Base-by-base conservation (phyloP, 2,888 invertebrate species). In the Pherbina coryleti region DNA sequence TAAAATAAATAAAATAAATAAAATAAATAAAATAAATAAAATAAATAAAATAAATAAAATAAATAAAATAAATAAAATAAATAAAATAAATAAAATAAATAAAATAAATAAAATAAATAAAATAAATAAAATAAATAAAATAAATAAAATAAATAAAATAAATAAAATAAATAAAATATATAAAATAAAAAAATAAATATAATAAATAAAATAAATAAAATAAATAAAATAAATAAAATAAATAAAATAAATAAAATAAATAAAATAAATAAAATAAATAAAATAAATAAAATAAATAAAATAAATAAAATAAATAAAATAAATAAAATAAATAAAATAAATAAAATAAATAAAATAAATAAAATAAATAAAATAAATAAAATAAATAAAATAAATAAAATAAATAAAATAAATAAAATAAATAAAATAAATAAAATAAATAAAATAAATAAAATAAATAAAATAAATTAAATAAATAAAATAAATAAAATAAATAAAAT, bases 1-100 rank as follows among this genome's bases (percentile, higher is more conserved):
- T 53, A 53, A 53, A 53, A 53, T 53, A 53, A n/a, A 53, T n/a
- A 53, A n/a, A 53, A n/a, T n/a, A 53, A 53, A 53, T 53, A 53
- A n/a, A 53, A 53, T n/a, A 53, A n/a, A 53, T 53, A 53, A 53
- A 53, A 53, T 53, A 53, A n/a, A 53, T n/a, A 53, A 53, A n/a
- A 53, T 53, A 53, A 53, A 53, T n/a, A 31, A 31, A n/a, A 53
- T n/a, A 53, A 53, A 53, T 53, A 53, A n/a, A 53, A 53, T n/a
- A 53, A n/a, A 53, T 53, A 53, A 53, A 53, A 53, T 53, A 53
- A n/a, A 53, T n/a, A 53, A 53, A n/a, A 53, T 53, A 53, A 53
- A 53, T n/a, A n/a, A 53, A n/a, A 53, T n/a, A 53, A 53, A n/a
- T n/a, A n/a, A 53, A 53, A 53, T n/a, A n/a, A 53, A n/a, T n/a